Evolutionary conservation across 1,140 invertebrate genomes (phyloP).

Genomic region (Asbolus verrucosus): DNA sequence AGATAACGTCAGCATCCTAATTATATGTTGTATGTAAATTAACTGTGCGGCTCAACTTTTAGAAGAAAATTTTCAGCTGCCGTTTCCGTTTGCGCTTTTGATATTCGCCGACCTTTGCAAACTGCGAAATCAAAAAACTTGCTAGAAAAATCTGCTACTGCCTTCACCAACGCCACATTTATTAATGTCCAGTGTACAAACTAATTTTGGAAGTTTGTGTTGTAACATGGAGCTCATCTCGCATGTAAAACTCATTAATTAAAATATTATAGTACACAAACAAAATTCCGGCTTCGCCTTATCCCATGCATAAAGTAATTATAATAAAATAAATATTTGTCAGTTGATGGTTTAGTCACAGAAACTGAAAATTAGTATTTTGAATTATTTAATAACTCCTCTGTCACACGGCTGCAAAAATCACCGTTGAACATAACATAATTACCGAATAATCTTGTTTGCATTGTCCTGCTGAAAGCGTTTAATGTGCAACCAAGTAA

Average conservation of each 20-base stretch:
- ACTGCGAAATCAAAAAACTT: no score
- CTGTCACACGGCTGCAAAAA: conserved; percentile 1
- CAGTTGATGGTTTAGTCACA: conserved; percentile 1
- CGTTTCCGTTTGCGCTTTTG: no score
- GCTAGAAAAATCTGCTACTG: not conserved
- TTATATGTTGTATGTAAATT: no score
- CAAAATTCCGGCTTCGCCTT: not conserved
- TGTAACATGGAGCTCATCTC: not conserved
- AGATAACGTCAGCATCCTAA: no score
- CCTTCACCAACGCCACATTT: no score
- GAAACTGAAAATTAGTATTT: not conserved
- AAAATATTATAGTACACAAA: conserved; percentile 18
- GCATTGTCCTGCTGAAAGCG: not conserved
- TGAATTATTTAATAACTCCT: not conserved
- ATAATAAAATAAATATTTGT: conserved; percentile 31
- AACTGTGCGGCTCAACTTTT: no score
- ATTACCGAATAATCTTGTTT: conserved; percentile 10
- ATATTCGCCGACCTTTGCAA: no score
- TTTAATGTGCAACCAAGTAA: not conserved
- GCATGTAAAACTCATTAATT: conserved; percentile 19
- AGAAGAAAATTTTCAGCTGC: no score
- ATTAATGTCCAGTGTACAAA: no score
- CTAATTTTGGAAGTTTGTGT: conserved; percentile 5
- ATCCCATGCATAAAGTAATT: conserved; percentile 2
- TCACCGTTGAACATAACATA: not conserved